Conservation (phyloP, 2,888 invertebrate genomes). For the Entomobrya multifasciata region DNA sequence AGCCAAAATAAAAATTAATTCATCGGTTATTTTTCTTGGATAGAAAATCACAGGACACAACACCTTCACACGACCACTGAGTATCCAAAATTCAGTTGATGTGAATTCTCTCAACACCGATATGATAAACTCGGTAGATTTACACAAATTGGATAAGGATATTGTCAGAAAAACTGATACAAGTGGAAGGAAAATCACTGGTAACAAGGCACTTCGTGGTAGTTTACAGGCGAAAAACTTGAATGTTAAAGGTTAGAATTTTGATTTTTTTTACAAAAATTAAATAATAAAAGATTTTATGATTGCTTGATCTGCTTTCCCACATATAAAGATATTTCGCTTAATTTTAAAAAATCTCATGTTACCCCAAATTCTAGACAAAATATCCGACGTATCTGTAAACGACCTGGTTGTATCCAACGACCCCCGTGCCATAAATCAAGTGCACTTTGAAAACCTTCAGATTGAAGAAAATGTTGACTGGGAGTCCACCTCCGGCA, state of each 20-base stretch:
- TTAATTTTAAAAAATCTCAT: too few species aligned
- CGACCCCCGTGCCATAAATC: conserved; percentile 52
- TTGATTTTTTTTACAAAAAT: too few species aligned
- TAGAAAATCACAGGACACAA: conserved; percentile 57
- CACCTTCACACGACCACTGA: conserved; percentile 47
- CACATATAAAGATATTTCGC: too few species aligned
- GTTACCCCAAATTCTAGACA: conserved; percentile 20
- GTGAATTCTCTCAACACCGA: conserved; percentile 45
- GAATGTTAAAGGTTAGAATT: conserved; percentile 33
- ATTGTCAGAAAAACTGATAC: conserved; percentile 51
- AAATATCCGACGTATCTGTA: neutral
- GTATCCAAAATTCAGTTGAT: conserved; percentile 16
- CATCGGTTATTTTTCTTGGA: neutral
- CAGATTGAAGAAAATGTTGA: conserved; percentile 50
- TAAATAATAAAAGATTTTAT: too few species aligned
- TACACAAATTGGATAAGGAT: conserved; percentile 57
- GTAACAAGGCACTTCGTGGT: conserved; percentile 52
- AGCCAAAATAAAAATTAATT: neutral
- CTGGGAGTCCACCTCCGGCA: conserved; percentile 22
- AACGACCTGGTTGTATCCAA: conserved; percentile 44
- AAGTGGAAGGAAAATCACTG: conserved; percentile 21
- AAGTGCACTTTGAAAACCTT: conserved; percentile 44
- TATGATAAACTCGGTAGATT: conserved; percentile 56
- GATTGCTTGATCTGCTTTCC: too few species aligned
- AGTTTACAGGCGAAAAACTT: conserved; percentile 32